Percentiles rank a stretch among this genome's conserved stretches.
Evolutionary conservation across 2,888 invertebrate genomes (phyloP).

Genomic region (Agrotis segetum): DNA sequence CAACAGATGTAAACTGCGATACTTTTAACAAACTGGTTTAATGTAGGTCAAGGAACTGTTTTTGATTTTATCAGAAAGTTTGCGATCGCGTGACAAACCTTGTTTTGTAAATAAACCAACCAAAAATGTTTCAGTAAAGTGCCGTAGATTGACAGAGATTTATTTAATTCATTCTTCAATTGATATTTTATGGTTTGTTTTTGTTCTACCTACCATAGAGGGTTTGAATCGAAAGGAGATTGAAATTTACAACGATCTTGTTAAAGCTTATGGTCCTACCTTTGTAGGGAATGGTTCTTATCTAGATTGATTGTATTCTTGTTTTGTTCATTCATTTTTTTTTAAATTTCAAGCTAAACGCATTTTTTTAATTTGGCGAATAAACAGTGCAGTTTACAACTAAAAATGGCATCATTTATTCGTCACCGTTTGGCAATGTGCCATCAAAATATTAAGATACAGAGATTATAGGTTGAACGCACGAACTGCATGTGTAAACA

Average conservation of each 20-base stretch:
- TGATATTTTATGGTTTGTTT: constrained; percentile 21
- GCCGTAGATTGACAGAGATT: constrained; percentile 23
- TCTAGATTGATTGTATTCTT: not conserved
- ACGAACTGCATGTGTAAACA: not conserved
- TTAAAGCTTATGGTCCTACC: not conserved
- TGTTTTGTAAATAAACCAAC: constrained; percentile 55
- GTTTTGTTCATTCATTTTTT: not conserved
- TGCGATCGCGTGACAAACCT: constrained; percentile 58
- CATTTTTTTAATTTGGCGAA: too few species aligned
- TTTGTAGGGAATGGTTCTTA: too few species aligned
- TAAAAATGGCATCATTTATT: not conserved
- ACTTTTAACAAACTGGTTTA: constrained; percentile 17
- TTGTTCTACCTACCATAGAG: not conserved
- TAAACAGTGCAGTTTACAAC: not conserved
- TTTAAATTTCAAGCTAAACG: not conserved
- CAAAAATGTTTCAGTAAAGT: constrained; percentile 23
- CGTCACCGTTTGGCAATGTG: not conserved
- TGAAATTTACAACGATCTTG: not conserved
- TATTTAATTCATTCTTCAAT: constrained; percentile 12
- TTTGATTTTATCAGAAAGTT: constrained; percentile 39
- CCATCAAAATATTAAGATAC: not conserved
- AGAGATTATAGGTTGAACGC: too few species aligned
- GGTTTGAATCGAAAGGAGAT: not conserved
- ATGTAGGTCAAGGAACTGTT: constrained; percentile 53
- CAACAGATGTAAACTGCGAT: constrained; percentile 21